Conservation (phyloP, 1,140 invertebrate species). For the Zaprionus inermis region DNA sequence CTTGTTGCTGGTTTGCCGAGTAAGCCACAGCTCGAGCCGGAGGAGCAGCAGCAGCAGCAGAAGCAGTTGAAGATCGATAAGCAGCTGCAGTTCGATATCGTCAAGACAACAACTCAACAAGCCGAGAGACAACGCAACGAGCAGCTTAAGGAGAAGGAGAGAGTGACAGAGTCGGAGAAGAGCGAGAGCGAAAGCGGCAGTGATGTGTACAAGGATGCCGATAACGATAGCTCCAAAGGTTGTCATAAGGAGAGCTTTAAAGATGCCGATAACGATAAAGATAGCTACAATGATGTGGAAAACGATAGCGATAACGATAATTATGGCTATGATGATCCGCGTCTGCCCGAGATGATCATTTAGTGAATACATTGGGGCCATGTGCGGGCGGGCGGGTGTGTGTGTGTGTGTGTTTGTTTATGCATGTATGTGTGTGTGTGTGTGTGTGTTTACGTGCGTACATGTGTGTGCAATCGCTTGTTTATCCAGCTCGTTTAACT, state of each 20-base stretch:
- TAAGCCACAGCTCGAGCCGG: not conserved
- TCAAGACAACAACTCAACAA: not conserved
- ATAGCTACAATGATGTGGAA: conserved; percentile 4
- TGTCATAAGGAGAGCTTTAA: not conserved
- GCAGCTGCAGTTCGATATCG: not conserved
- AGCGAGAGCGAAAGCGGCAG: not conserved
- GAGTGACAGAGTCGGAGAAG: not conserved
- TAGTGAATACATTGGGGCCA: conserved; percentile 10
- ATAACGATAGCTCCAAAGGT: not conserved
- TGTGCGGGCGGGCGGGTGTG: not conserved
- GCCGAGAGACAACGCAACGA: not conserved
- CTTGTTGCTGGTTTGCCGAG: not conserved
- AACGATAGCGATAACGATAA: conserved; percentile 22
- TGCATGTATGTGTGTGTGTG: not conserved
- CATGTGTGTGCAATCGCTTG: not conserved
- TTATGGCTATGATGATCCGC: conserved; percentile 63
- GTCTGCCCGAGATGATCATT: conserved; percentile 61
- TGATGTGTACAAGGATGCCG: not conserved
- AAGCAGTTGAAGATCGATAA: not conserved
- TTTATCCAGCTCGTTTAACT: conserved; percentile 44
- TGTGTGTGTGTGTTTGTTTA: not conserved
- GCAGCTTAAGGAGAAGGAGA: too few species aligned
- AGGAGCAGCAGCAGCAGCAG: not conserved
- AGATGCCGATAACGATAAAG: not conserved
- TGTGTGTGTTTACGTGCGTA: not conserved